Evolutionary conservation across 2,113 vertebrate species (phyloP).

Genomic region (Taurulus bubalis): DNA sequence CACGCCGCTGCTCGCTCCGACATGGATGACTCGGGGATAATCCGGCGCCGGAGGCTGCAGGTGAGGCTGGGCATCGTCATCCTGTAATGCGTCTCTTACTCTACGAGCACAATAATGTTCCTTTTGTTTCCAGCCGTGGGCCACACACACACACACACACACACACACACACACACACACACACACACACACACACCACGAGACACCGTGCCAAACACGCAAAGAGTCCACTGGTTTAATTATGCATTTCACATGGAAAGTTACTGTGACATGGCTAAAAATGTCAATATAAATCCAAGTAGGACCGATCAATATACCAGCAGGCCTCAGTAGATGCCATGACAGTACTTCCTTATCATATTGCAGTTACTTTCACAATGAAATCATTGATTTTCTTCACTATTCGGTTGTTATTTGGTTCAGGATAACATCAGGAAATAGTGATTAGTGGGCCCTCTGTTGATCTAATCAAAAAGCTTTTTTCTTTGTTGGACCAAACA

Average conservation of each 20-base stretch:
- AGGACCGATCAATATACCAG: not conserved
- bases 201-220: not conserved
- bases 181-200: not conserved
- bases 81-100: not conserved
- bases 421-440: not conserved
- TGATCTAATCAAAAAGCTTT: not conserved
- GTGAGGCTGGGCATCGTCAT: conserved; percentile 55
- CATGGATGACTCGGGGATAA: conserved; percentile 87
- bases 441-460: not conserved
- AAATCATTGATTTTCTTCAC: not conserved
- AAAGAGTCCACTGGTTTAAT: not conserved
- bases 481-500: not conserved
- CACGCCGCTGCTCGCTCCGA: conserved; percentile 12
- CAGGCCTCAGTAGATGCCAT: not conserved
- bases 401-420: not conserved
- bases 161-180: too few species aligned
- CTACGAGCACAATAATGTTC: not conserved
- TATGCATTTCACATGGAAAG: not conserved
- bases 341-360: not conserved
- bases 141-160: not conserved
- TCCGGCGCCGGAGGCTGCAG: conserved; percentile 85
- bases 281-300: not conserved
- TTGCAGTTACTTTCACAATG: not conserved
- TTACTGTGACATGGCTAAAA: not conserved
- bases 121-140: not conserved